Evolutionary conservation across 2,888 invertebrate species (phyloP).

Genomic region (Tetragonula carbonaria): DNA sequence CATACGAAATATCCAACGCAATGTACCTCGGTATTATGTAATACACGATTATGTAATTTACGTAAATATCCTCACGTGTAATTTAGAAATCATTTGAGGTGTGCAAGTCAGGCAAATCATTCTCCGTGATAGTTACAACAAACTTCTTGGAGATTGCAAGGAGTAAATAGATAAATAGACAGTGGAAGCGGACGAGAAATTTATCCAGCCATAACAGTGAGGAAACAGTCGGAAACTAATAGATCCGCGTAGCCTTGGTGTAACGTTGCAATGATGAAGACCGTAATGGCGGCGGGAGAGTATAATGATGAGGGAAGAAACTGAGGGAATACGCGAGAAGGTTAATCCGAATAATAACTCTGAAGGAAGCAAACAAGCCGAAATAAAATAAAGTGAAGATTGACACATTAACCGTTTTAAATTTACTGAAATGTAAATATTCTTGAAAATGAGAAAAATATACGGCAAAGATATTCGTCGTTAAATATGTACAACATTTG

Average conservation of each 20-base stretch:
- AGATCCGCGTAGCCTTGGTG: neutral
- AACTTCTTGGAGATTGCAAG: conserved; percentile 5
- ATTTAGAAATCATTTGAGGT: neutral
- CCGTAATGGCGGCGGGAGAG: neutral
- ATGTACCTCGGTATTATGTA: neutral
- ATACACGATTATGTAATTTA: neutral
- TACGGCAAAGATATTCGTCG: neutral
- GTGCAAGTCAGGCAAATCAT: neutral
- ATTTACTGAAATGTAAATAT: neutral
- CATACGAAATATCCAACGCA: neutral
- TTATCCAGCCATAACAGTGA: conserved; percentile 20
- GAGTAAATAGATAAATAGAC: conserved; percentile 34
- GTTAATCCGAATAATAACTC: neutral
- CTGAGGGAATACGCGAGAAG: neutral
- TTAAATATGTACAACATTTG: neutral
- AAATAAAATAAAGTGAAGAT: neutral
- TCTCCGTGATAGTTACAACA: neutral
- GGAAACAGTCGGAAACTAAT: conserved; percentile 17
- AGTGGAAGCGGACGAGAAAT: conserved; percentile 18
- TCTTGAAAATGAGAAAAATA: neutral
- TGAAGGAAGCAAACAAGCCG: neutral
- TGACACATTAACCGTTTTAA: neutral
- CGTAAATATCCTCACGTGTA: neutral
- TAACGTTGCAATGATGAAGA: conserved; percentile 7
- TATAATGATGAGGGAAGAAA: neutral